These are phyloP conservation scores for Petrocephalus microphthalmus DNA, from an alignment of 2,113 vertebrate genomes.

Conservation along the genomic window DNA sequence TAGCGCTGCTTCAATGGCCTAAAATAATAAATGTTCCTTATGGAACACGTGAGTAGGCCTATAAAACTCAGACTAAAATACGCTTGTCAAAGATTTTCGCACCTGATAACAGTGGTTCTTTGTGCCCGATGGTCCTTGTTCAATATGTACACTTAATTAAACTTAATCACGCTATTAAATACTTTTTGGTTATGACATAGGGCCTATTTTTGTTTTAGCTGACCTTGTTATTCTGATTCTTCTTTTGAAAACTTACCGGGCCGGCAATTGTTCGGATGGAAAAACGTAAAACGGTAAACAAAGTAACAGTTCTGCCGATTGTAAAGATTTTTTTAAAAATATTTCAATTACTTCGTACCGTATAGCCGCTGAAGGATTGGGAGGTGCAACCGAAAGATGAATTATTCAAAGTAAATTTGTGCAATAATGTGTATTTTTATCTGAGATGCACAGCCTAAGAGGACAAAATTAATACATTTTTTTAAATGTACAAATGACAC, in stretches of 20 bases:
- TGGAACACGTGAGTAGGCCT: background rate
- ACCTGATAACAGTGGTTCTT: background rate
- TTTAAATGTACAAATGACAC: background rate
- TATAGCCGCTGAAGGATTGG: background rate
- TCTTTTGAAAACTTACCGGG: background rate
- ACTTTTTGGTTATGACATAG: background rate
- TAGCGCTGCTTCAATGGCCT: background rate
- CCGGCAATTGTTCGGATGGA: background rate
- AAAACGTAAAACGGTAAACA: background rate
- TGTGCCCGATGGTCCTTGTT: background rate
- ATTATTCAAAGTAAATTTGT: background rate
- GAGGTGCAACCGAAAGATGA: background rate
- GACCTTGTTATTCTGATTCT: background rate
- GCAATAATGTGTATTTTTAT: background rate
- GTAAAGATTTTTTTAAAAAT: background rate
- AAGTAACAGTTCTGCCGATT: background rate
- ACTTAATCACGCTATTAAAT: background rate
- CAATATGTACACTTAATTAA: background rate
- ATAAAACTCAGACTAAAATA: background rate
- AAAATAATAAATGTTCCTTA: background rate
- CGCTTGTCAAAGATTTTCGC: background rate
- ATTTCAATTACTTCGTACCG: background rate
- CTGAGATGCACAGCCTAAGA: background rate
- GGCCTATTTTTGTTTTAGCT: background rate
- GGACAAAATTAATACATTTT: background rate